Base-by-base conservation (phyloP, 2,113 vertebrate species). In the Pygoscelis adeliae region DNA sequence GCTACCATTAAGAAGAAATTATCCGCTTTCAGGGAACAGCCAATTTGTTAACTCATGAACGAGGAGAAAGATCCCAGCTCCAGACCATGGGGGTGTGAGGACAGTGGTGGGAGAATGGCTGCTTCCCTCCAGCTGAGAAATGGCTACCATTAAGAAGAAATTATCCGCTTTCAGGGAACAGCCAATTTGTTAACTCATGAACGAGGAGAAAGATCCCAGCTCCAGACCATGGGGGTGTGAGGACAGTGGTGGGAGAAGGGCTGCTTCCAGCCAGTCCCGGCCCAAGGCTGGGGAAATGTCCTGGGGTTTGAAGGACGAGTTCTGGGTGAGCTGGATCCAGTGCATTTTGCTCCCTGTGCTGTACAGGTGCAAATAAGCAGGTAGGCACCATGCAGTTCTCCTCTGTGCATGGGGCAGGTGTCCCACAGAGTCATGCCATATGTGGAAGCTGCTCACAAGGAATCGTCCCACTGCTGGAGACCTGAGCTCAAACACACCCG, bases 1-100 rank as follows among this genome's bases (percentile, higher is more conserved):
- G 94, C 79, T 82, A 90, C 92, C 94, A 97, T 98, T 97, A 97
- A 97, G 96, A 95, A 97, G 96, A 96, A 98, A 97, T 98, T 98
- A 97, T 97, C 96, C 3, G 20, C 83, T 97, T 82, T 96, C 91
- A 91, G 92, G 86, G 93, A 97, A 93, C 5, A 40, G 91, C 78
- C 91, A 91, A 97, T 97, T 96, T 97, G 95, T 97, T 97, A 97
- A 92, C 93, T 86, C 2, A 46, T 66, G 89, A 96, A 96, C 83
- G 61, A 91, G 86, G 59, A 86, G 96, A 80, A 91, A 67, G 78
- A 91, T 83, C 67, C 65, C 65, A 63, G 71, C 79, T 62, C 62
- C 42, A 49, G 81, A 86, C 50, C 76, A 56, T 7, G n/a, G 46
- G 56, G 40, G n/a, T 40, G 40, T 55, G n/a, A 87, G 69, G 61